phyloP scores from a whole-genome alignment of 2,113 vertebrate genomes.

The Xiphophorus hellerii region DNA sequence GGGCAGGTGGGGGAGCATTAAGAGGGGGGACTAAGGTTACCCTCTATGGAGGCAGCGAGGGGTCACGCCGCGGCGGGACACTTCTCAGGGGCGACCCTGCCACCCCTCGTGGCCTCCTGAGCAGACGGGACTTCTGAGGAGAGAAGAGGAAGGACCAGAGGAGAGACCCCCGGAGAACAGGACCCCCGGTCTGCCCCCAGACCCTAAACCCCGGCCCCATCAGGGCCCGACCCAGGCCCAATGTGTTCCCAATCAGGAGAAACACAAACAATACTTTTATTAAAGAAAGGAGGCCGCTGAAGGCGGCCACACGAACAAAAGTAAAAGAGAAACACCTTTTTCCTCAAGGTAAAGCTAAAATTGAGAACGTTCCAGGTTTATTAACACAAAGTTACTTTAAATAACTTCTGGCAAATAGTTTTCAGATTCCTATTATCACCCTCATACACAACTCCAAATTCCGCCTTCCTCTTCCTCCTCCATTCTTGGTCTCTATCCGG shows the following conservation, averaged over 20 bases:
- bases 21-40: conserved; percentile 87
- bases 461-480: conserved; percentile 57
- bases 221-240: conserved; percentile 83
- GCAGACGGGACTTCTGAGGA: conserved; percentile 92
- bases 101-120: conserved; percentile 77
- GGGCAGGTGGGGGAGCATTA: conserved; percentile 79
- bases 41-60: conserved; percentile 83
- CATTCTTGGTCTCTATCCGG: conserved; percentile 70
- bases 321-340: not conserved
- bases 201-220: conserved; percentile 65
- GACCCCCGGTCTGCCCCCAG: conserved; percentile 80
- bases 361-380: not conserved
- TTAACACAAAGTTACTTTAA: conserved; percentile 22
- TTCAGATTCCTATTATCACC: conserved; percentile 51
- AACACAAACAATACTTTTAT: conserved; percentile 96
- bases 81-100: conserved; percentile 84
- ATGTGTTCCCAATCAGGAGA: conserved; percentile 97
- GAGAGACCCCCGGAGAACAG: conserved; percentile 88
- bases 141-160: conserved; percentile 88
- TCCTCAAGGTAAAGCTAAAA: not conserved
- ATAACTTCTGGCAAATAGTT: conserved; percentile 33
- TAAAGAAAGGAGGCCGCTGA: conserved; percentile 84
- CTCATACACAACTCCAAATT: conserved; percentile 48
- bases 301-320: conserved; percentile 46
- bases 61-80: conserved; percentile 90